Base-by-base conservation (phyloP, 2,888 invertebrate species). In the Esperia sulphurella region DNA sequence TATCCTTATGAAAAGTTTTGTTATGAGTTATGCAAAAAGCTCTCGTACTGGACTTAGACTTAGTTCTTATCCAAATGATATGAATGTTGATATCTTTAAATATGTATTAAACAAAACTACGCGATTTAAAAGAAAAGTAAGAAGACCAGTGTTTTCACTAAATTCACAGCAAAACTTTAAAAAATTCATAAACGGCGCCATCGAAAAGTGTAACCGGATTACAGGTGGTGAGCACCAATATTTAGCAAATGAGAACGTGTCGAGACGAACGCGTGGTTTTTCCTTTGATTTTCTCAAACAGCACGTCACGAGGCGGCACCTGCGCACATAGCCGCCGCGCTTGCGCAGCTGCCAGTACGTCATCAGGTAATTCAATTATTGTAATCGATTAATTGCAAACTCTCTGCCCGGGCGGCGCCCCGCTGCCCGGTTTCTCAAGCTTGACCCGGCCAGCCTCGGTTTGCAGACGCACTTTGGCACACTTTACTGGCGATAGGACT, bases 341-440 rank as follows among this genome's bases (percentile, higher is more conserved):
- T 78, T 78, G 80, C 80, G 79, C 84, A 84, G 82, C 83, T 85
- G 86, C 70, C 75, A 59, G 74, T 75, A 77, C 83, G 85, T 83
- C 84, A 83, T 71, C 70, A 60, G 65, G 69, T 79, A 75, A 74
- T 78, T 75, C 68, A 78, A 77, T 80, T 81, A 82, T 77, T 82
- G 71, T 79, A 82, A 83, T 84, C 79, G 77, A 84, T 79, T 81
- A 83, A 80, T 81, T 78, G 75, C 68, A 74, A 75, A 79, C 74
- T 69, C 76, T 81, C 75, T 78, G 63, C 65, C 62, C 61, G 72
- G 31, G 31, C 31, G 31, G 62, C 65, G 68, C 66, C 70, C 74
- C 63, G 65, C 60, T 66, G 60, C 52, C 57, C 50, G 43, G 55
- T 71, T 71, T 79, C 71, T 75, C 71, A 78, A 75, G 61, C 58